These are phyloP conservation scores for Microplitis mediator DNA, from an alignment of 1,140 invertebrate genomes.

Conservation along the genomic window DNA sequence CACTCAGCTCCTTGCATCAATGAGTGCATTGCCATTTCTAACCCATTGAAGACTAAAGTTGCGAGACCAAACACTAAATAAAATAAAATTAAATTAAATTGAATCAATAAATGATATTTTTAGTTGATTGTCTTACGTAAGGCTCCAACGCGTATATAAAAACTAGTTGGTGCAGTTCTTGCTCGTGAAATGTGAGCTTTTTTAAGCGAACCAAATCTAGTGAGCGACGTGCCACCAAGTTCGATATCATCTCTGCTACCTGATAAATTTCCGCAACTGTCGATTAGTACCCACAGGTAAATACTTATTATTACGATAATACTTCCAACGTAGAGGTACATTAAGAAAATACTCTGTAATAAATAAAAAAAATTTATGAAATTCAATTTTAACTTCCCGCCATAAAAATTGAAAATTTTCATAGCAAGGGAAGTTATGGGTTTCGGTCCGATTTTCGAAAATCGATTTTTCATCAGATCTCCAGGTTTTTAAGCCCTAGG, in stretches of 20 bases:
- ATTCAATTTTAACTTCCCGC: background rate
- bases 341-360: slow-evolving; percentile 67
- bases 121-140: slow-evolving; percentile 60
- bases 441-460: too few species aligned
- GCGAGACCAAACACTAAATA: slow-evolving; percentile 70
- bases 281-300: slow-evolving; percentile 69
- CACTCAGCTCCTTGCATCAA: slow-evolving; percentile 66
- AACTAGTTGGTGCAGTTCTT: slow-evolving; percentile 67
- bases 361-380: slow-evolving; percentile 24
- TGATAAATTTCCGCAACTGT: slow-evolving; percentile 62
- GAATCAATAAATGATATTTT: background rate
- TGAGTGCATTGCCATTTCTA: slow-evolving; percentile 70
- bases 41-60: slow-evolving; percentile 70
- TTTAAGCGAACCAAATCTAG: slow-evolving; percentile 66
- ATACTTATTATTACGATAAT: slow-evolving; percentile 71
- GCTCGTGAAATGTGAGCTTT: slow-evolving; percentile 65
- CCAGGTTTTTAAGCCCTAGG: too few species aligned
- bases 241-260: slow-evolving; percentile 52
- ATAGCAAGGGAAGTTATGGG: too few species aligned
- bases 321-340: slow-evolving; percentile 71
- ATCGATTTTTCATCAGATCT: too few species aligned
- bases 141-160: slow-evolving; percentile 73
- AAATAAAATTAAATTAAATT: background rate
- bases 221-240: slow-evolving; percentile 58
- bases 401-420: too few species aligned